Conservation (phyloP, 2,797 vertebrate species). For the Spheniscus humboldti region DNA sequence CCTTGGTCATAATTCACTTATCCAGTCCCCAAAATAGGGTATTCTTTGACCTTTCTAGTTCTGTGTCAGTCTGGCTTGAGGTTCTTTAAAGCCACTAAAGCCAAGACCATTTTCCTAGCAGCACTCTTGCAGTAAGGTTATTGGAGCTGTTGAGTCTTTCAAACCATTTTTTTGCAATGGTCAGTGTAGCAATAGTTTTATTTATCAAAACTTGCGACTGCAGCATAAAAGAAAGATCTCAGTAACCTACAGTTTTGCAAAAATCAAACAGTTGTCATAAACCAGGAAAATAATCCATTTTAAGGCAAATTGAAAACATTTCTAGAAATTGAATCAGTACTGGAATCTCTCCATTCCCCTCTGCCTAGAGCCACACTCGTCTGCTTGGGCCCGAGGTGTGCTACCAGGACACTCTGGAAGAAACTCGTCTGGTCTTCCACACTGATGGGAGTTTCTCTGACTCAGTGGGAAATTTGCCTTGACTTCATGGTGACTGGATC, state of each 20-base stretch:
- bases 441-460: not conserved
- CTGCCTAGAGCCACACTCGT: not conserved
- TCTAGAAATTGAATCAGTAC: not conserved
- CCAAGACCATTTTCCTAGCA: not conserved
- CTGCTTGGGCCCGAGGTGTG: not conserved
- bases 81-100: not conserved
- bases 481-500: not conserved
- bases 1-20: not conserved
- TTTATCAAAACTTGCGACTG: not conserved
- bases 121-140: not conserved
- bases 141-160: not conserved
- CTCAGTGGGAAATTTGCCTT: conserved; percentile 1
- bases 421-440: not conserved
- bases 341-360: not conserved
- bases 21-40: not conserved
- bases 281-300: not conserved
- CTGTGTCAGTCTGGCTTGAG: not conserved
- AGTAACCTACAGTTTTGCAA: not conserved
- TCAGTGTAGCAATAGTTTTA: not conserved
- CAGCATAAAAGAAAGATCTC: not conserved
- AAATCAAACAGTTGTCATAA: not conserved
- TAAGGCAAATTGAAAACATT: not conserved
- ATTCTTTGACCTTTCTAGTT: not conserved
- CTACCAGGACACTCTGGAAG: not conserved
- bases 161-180: not conserved